Evolutionary conservation across 2,888 invertebrate genomes (phyloP).

Genomic region (Diarsia dahlii): DNA sequence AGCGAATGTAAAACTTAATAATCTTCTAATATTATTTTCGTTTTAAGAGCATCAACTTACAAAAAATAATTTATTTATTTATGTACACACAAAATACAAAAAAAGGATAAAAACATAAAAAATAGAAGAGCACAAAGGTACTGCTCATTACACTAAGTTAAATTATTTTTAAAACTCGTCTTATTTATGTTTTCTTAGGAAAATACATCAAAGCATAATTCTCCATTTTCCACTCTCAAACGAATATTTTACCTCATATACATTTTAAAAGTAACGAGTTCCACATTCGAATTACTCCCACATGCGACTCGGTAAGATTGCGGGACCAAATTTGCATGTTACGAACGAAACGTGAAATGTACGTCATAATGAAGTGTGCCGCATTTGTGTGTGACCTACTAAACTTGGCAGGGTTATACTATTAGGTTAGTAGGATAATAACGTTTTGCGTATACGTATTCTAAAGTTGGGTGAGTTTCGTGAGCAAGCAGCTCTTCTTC

Average conservation of each 20-base stretch:
- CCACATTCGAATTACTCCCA: constrained; percentile 39
- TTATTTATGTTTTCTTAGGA: background rate
- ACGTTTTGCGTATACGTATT: constrained; percentile 14
- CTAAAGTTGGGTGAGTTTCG: background rate
- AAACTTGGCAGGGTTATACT: constrained; percentile 63
- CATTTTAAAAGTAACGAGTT: constrained; percentile 37
- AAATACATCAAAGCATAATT: background rate
- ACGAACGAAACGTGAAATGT: constrained; percentile 47
- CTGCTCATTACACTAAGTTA: background rate
- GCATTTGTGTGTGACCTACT: constrained; percentile 66
- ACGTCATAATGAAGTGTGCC: constrained; percentile 41
- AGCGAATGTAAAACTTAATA: background rate
- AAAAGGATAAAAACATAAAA: too few species aligned
- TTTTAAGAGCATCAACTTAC: background rate
- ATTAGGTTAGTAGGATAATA: constrained; percentile 43
- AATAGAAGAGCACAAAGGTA: too few species aligned
- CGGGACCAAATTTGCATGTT: constrained; percentile 56
- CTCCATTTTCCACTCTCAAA: background rate
- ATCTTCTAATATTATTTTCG: background rate
- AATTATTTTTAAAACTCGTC: background rate
- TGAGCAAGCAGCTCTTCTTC: background rate
- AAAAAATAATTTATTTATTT: background rate
- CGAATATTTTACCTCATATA: background rate
- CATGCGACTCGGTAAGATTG: constrained; percentile 36
- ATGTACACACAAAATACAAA: too few species aligned